A percentile compares a stretch with the other conserved stretches of the same genome.
phyloP scores from a whole-genome alignment of 2,113 vertebrate species.

The Microcebus griseorufus region DNA sequence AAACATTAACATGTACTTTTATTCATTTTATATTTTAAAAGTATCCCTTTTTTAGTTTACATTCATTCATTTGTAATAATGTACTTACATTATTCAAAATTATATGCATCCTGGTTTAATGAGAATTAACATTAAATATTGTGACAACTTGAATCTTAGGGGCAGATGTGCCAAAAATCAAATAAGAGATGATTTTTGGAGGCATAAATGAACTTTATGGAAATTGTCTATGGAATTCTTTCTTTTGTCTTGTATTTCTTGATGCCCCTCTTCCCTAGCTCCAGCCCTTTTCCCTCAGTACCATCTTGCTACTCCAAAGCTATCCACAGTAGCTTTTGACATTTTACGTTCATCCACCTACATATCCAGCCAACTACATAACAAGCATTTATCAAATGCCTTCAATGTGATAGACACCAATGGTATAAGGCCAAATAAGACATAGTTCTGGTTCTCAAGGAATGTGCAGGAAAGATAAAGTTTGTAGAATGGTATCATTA shows the following conservation, averaged over 20 bases:
- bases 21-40: neutral
- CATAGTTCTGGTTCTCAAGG: neutral
- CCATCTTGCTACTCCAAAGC: neutral
- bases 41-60: neutral
- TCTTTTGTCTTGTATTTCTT: neutral
- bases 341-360: neutral
- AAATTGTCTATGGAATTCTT: neutral
- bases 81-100: neutral
- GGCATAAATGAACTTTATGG: neutral
- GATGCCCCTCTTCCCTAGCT: neutral
- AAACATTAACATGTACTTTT: neutral
- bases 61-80: neutral
- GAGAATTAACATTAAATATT: neutral
- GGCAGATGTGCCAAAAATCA: neutral
- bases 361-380: neutral
- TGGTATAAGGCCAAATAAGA: neutral
- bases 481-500: neutral
- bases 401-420: neutral
- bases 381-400: neutral
- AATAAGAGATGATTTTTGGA: neutral
- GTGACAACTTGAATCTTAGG: neutral
- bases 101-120: neutral
- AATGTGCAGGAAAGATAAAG: neutral
- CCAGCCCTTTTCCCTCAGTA: neutral
- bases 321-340: neutral